These are phyloP conservation scores for Scotopteryx bipunctaria DNA, from an alignment of 2,888 invertebrate genomes.

Conservation along the genomic window DNA sequence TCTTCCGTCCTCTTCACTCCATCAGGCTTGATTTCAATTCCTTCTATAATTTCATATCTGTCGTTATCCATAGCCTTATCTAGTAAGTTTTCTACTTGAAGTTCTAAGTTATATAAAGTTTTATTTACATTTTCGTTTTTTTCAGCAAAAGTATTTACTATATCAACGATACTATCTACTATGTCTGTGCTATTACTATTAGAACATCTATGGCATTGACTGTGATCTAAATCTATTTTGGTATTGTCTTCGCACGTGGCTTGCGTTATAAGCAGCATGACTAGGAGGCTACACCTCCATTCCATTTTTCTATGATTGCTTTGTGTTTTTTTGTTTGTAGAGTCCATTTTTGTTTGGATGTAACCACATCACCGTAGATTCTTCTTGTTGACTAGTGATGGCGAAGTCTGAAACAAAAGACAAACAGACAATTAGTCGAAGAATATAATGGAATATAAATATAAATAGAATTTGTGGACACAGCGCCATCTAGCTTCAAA, in stretches of 20 bases:
- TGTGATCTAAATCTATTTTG: slow-evolving; percentile 70
- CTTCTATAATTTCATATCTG: slow-evolving; percentile 82
- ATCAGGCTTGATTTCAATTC: slow-evolving; percentile 76
- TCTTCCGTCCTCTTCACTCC: slow-evolving; percentile 28
- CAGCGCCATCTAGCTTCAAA: too few relatives aligned
- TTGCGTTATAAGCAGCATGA: slow-evolving; percentile 57
- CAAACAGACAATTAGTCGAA: slow-evolving; percentile 18
- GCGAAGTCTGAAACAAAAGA: slow-evolving; percentile 68
- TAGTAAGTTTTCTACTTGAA: slow-evolving; percentile 81
- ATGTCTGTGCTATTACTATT: slow-evolving; percentile 57
- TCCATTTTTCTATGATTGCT: slow-evolving; percentile 54
- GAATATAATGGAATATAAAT: too few relatives aligned
- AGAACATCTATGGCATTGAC: slow-evolving; percentile 76
- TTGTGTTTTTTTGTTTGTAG: slow-evolving; percentile 48
- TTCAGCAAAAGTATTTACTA: slow-evolving; percentile 57
- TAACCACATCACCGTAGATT: slow-evolving; percentile 67
- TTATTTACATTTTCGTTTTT: slow-evolving; percentile 63
- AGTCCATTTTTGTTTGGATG: slow-evolving; percentile 61
- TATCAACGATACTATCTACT: slow-evolving; percentile 58
- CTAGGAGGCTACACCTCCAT: slow-evolving; percentile 62
- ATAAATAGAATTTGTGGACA: too few relatives aligned
- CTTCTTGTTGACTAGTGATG: slow-evolving; percentile 43
- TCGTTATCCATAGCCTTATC: slow-evolving; percentile 83
- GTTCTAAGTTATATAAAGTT: slow-evolving; percentile 69
- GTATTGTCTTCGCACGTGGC: slow-evolving; percentile 61